A percentile compares a stretch with the other conserved stretches of the same genome.
Conservation (phyloP, 1,140 invertebrate genomes). For the Papilio helenus region DNA sequence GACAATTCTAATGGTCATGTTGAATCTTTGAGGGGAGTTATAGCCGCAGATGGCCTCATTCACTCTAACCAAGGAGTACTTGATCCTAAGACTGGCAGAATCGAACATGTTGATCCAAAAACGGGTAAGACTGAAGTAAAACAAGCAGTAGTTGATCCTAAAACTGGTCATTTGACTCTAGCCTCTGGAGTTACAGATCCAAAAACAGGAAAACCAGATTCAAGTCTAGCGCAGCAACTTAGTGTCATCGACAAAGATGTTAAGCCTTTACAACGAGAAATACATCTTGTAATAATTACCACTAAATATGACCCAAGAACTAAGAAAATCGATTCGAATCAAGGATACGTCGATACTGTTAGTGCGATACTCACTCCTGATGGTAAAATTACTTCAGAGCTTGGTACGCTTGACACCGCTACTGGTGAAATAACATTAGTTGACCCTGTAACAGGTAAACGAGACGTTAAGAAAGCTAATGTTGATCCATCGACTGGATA, state of each 20-base stretch:
- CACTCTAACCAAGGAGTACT: slow-evolving; percentile 84
- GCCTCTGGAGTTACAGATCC: slow-evolving; percentile 83
- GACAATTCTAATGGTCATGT: slow-evolving; percentile 83
- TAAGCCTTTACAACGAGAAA: slow-evolving; percentile 72
- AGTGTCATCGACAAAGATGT: slow-evolving; percentile 81
- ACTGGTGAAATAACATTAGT: slow-evolving; percentile 82
- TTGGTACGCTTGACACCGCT: slow-evolving; percentile 82
- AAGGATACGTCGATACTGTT: slow-evolving; percentile 84
- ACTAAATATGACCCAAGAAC: slow-evolving; percentile 83
- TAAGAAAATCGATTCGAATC: slow-evolving; percentile 83
- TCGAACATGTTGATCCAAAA: slow-evolving; percentile 80
- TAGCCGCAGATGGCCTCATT: slow-evolving; percentile 80
- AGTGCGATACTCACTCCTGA: slow-evolving; percentile 80
- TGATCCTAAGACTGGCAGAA: slow-evolving; percentile 83
- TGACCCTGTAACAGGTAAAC: slow-evolving; percentile 81
- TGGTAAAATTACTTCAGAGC: slow-evolving; percentile 83
- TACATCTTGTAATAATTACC: slow-evolving; percentile 82
- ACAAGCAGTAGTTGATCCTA: slow-evolving; percentile 81
- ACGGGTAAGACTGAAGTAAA: slow-evolving; percentile 82
- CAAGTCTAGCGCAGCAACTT: slow-evolving; percentile 82
- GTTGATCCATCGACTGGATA: slow-evolving; percentile 84
- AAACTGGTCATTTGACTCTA: slow-evolving; percentile 80
- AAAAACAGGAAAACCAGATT: slow-evolving; percentile 83
- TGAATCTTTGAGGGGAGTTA: slow-evolving; percentile 80
- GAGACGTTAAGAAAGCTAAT: slow-evolving; percentile 82